Evolutionary conservation across 2,888 invertebrate species (phyloP).

Genomic region (Drosophila anomalata): DNA sequence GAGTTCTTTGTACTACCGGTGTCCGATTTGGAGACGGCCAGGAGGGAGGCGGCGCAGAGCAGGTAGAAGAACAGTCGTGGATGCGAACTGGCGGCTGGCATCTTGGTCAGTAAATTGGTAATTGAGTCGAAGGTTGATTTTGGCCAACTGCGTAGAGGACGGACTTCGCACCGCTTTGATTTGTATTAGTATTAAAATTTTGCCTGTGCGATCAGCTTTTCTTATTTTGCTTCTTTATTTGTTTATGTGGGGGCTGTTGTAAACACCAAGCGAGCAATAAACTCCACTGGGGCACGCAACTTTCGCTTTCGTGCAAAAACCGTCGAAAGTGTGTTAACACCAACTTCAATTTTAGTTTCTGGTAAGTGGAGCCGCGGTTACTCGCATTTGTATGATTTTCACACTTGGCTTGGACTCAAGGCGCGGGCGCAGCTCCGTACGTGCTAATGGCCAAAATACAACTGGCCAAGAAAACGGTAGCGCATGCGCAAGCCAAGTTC

Average conservation of each 20-base stretch:
- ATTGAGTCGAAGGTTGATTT: conserved; percentile 25
- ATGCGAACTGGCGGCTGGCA: conserved; percentile 73
- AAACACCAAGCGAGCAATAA: conserved; percentile 28
- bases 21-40: conserved; percentile 80
- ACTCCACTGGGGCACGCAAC: conserved; percentile 61
- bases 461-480: conserved; percentile 81
- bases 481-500: conserved; percentile 73
- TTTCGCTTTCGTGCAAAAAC: conserved; percentile 67
- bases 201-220: conserved; percentile 14
- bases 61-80: conserved; percentile 80
- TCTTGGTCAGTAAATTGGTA: conserved; percentile 36
- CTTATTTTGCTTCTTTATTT: conserved; percentile 20
- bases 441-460: conserved; percentile 82
- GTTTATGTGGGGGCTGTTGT: conserved; percentile 13
- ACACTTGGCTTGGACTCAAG: conserved; percentile 62
- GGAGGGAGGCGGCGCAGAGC: conserved; percentile 76
- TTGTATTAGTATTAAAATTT: conserved; percentile 41
- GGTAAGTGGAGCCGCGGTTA: conserved; percentile 25
- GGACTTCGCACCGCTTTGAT: conserved; percentile 18
- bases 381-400: conserved; percentile 46
- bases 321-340: conserved; percentile 49
- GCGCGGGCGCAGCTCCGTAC: conserved; percentile 73
- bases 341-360: conserved; percentile 56
- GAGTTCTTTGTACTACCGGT: conserved; percentile 81
- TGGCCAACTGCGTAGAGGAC: conserved; percentile 12